Evolutionary conservation across 2,797 vertebrate genomes (phyloP).

Genomic region (Syngnathus rostellatus): DNA sequence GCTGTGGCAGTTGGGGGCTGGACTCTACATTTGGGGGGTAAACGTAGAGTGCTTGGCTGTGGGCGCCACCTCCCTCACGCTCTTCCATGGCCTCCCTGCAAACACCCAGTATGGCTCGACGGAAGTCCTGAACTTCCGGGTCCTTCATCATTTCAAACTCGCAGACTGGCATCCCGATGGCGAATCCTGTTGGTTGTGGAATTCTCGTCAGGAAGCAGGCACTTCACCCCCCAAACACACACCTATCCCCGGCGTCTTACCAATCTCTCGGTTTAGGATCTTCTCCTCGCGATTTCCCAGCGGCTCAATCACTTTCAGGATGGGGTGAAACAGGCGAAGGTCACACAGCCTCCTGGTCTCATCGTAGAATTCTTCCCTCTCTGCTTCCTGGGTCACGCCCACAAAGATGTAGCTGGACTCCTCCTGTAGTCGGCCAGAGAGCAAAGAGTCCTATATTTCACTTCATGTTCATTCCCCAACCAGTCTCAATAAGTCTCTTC

Average conservation of each 20-base stretch:
- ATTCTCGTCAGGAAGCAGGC: not conserved
- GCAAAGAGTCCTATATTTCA: not conserved
- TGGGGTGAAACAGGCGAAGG: slow-evolving; percentile 72
- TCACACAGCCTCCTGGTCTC: slow-evolving; percentile 71
- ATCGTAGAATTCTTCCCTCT: slow-evolving; percentile 75
- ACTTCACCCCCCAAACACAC: not conserved
- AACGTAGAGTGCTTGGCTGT: slow-evolving; percentile 72
- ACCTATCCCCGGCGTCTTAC: slow-evolving; percentile 30
- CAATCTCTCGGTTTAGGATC: slow-evolving; percentile 75
- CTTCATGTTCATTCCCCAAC: not conserved
- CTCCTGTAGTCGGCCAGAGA: slow-evolving; percentile 47
- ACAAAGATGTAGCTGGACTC: slow-evolving; percentile 77
- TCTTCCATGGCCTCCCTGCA: slow-evolving; percentile 69
- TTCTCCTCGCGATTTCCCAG: slow-evolving; percentile 75
- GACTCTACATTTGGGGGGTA: slow-evolving; percentile 75
- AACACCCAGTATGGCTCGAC: slow-evolving; percentile 60
- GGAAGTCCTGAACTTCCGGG: slow-evolving; percentile 66
- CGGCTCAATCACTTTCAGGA: slow-evolving; percentile 74
- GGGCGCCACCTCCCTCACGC: slow-evolving; percentile 64
- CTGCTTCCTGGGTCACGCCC: slow-evolving; percentile 75
- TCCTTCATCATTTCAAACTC: slow-evolving; percentile 71
- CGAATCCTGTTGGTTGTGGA: slow-evolving; percentile 37
- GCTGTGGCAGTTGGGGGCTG: slow-evolving; percentile 65
- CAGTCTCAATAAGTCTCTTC: not conserved
- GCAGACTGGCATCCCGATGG: slow-evolving; percentile 65